Evolutionary conservation across 2,113 vertebrate genomes (phyloP).

Genomic region (Coptodon bakossiorum): DNA sequence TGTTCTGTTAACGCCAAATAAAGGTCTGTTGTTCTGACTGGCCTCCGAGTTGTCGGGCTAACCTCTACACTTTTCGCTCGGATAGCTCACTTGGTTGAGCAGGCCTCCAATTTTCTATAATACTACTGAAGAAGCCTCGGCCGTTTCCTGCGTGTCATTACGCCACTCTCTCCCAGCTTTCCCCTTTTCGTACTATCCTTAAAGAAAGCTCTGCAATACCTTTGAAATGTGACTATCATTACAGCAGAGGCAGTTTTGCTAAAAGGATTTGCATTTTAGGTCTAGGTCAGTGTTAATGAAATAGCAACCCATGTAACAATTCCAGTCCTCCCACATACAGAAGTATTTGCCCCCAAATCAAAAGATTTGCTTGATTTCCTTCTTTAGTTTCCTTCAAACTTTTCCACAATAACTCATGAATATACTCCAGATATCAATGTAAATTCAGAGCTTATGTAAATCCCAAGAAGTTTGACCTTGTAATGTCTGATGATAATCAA

Average conservation of each 20-base stretch:
- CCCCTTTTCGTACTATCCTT: not conserved
- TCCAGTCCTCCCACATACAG: not conserved
- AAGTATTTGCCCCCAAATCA: not conserved
- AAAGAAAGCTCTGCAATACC: not conserved
- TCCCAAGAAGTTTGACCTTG: not conserved
- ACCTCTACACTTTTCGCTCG: rapidly evolving
- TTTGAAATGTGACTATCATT: not conserved
- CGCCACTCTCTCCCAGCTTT: not conserved
- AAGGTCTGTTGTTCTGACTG: not conserved
- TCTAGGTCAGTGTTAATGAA: not conserved
- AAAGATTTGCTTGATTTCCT: not conserved
- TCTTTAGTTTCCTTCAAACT: not conserved
- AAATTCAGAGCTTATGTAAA: not conserved
- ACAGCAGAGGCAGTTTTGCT: not conserved
- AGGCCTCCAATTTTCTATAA: not conserved
- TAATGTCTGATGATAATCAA: not conserved
- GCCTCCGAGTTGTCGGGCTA: not conserved
- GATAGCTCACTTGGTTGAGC: not conserved
- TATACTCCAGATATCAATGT: not conserved
- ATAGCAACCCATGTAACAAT: not conserved
- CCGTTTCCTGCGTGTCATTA: not conserved
- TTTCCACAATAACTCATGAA: not conserved
- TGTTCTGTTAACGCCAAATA: not conserved
- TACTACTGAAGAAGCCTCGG: not conserved
- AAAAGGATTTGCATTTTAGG: not conserved